Evolutionary conservation across 2,113 vertebrate species (phyloP).

Genomic region (Passer montanus): DNA sequence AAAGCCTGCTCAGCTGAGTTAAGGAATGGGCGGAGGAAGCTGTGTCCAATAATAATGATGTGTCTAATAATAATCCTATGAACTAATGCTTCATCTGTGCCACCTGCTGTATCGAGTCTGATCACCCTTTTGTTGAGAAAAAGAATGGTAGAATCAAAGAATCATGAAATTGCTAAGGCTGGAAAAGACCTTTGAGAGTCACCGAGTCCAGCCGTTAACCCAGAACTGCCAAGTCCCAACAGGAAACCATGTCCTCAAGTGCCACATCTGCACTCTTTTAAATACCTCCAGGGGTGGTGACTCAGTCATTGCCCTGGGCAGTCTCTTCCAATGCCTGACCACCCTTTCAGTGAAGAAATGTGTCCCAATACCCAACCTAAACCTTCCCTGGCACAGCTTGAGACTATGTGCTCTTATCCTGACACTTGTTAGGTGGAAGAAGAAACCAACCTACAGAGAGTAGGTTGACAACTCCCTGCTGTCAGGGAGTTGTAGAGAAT

Average conservation of each 20-base stretch:
- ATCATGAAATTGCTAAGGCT: background rate
- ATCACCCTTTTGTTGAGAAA: background rate
- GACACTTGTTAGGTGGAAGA: background rate
- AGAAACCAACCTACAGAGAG: background rate
- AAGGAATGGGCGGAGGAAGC: background rate
- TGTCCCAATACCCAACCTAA: background rate
- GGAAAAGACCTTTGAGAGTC: background rate
- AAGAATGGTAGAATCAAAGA: background rate
- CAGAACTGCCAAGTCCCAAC: background rate
- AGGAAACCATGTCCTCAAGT: background rate
- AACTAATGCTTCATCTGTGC: background rate
- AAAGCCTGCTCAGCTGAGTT: background rate
- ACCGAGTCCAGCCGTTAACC: background rate
- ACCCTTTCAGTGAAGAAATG: background rate
- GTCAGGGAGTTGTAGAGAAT: background rate
- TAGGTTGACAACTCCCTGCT: background rate
- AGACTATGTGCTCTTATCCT: background rate
- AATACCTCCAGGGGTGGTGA: accelerated
- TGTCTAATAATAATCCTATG: conserved; percentile 7
- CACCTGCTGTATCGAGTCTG: background rate
- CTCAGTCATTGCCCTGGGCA: background rate
- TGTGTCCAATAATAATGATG: background rate
- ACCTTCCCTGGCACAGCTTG: background rate
- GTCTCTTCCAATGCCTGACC: background rate
- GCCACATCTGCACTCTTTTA: background rate